Percentiles rank a stretch among this genome's conserved stretches.
These are phyloP conservation scores for Danio albolineatus DNA, from an alignment of 2,797 vertebrate species.

Conservation along the genomic window DNA sequence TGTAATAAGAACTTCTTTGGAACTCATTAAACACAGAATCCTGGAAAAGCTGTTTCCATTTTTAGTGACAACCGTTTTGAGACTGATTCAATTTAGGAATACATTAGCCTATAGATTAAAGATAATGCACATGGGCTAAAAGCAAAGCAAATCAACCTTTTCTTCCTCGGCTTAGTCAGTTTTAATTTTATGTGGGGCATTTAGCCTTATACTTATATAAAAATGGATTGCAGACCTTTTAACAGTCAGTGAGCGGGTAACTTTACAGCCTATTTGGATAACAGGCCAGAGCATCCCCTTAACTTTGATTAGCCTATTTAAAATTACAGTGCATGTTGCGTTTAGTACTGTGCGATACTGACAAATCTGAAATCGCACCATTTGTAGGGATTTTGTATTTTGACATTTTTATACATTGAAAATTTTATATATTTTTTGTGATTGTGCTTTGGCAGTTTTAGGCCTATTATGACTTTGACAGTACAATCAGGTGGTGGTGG, in stretches of 20 bases:
- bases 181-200: not conserved
- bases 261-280: not conserved
- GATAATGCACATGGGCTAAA: not conserved
- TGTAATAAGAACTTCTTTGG: too few species aligned
- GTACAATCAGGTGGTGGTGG: too few species aligned
- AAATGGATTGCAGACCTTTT: not conserved
- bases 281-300: not conserved
- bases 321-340: not conserved
- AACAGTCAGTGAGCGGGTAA: not conserved
- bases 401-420: too few species aligned
- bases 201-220: not conserved
- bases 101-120: not conserved
- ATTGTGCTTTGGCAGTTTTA: too few species aligned
- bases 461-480: too few species aligned
- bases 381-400: too few species aligned
- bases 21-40: not conserved
- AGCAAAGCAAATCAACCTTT: conserved; percentile 3
- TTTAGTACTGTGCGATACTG: too few species aligned
- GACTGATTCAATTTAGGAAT: not conserved
- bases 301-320: not conserved
- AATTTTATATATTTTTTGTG: too few species aligned
- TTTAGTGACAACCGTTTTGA: not conserved
- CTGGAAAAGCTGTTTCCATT: not conserved
- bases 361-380: too few species aligned
- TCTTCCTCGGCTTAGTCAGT: not conserved